phyloP scores from a whole-genome alignment of 2,888 invertebrate genomes.

The Drosophila algonquin region DNA sequence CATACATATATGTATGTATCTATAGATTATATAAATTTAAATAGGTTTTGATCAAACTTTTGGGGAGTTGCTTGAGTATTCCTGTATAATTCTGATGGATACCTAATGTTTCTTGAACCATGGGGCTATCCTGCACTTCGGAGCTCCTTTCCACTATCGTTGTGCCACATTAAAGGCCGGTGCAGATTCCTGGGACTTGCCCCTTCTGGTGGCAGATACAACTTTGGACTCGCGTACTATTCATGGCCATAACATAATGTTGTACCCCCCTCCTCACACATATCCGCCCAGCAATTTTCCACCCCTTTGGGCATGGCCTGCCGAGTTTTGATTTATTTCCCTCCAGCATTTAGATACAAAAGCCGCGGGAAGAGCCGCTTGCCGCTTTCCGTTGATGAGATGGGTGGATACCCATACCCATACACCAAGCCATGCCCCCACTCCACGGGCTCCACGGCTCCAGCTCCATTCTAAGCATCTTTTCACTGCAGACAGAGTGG shows the following conservation, averaged over 20 bases:
- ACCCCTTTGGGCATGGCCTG: conserved; percentile 19
- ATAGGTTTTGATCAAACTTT: too few relatives aligned
- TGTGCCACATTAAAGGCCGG: conserved; percentile 35
- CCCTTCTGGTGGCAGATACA: neutral
- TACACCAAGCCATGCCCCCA: conserved; percentile 5
- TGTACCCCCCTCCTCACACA: conserved; percentile 24
- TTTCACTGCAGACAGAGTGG: conserved; percentile 51
- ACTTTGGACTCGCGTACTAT: conserved; percentile 6
- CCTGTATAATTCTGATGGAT: too few relatives aligned
- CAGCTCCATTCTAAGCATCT: conserved; percentile 48
- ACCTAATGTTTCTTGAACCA: too few relatives aligned
- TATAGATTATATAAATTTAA: too few relatives aligned
- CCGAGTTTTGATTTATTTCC: conserved; percentile 69
- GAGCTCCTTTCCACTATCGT: too few relatives aligned
- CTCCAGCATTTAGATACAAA: conserved; percentile 58
- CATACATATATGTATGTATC: too few relatives aligned
- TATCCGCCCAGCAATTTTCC: conserved; percentile 4
- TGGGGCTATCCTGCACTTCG: too few relatives aligned
- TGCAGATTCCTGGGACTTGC: too few relatives aligned
- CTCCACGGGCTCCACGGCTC: neutral
- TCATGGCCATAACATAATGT: conserved; percentile 33
- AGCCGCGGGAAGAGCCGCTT: conserved; percentile 43
- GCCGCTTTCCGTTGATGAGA: conserved; percentile 57
- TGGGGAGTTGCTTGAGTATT: too few relatives aligned
- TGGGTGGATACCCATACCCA: conserved; percentile 65